phyloP scores from a whole-genome alignment of 2,113 vertebrate genomes.

The Microcebus jonahi region DNA sequence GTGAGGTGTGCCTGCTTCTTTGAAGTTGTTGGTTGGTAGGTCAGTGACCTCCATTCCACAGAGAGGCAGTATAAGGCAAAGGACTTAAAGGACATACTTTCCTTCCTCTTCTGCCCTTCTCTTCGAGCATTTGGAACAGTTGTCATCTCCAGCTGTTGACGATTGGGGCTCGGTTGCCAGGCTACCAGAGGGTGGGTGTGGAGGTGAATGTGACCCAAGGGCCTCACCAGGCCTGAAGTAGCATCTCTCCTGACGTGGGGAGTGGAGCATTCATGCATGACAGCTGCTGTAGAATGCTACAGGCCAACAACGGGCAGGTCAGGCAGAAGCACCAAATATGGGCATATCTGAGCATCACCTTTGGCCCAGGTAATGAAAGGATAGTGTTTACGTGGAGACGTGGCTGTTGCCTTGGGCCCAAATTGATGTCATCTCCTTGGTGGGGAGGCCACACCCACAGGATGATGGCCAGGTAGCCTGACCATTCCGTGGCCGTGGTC shows the following conservation, averaged over 20 bases:
- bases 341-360: background rate
- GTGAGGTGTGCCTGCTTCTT: background rate
- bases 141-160: background rate
- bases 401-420: background rate
- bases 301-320: background rate
- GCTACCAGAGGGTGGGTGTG: background rate
- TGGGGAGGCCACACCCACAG: background rate
- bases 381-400: background rate
- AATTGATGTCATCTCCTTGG: background rate
- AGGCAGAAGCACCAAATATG: background rate
- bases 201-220: background rate
- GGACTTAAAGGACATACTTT: background rate
- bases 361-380: background rate
- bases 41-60: background rate
- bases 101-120: background rate
- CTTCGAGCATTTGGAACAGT: background rate
- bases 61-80: background rate
- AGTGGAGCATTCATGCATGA: background rate
- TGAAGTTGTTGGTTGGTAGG: background rate
- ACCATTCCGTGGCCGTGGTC: background rate
- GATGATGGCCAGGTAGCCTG: background rate
- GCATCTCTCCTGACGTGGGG: background rate
- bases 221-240: background rate
- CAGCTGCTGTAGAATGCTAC: background rate
- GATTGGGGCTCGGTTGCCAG: background rate